Evolutionary conservation across 2,888 invertebrate genomes (phyloP).

Genomic region (Lithosia quadra): DNA sequence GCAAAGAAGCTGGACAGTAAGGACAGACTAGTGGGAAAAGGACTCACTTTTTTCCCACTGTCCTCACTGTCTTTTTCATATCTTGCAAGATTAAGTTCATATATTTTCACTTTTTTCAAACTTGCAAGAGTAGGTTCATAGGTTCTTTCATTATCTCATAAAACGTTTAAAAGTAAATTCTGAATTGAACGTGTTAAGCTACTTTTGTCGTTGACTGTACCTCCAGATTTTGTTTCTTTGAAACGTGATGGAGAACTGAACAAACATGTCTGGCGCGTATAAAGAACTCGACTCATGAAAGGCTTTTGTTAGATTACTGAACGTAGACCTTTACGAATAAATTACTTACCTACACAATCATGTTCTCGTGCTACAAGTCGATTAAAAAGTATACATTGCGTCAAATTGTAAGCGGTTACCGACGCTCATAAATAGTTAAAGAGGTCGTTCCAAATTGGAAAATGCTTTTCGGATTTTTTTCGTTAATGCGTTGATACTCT

Average conservation of each 20-base stretch:
- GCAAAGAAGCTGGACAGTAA: too few relatives aligned
- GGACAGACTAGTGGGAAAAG: too few relatives aligned
- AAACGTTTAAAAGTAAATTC: not conserved
- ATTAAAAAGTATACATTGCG: not conserved
- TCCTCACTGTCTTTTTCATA: too few relatives aligned
- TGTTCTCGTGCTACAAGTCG: constrained; percentile 5
- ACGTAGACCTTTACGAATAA: constrained; percentile 13
- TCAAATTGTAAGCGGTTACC: not conserved
- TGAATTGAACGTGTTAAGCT: not conserved
- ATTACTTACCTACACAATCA: constrained; percentile 13
- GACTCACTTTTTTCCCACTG: too few relatives aligned
- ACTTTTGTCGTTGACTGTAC: not conserved
- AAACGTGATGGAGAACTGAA: constrained; percentile 9
- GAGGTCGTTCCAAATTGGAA: not conserved
- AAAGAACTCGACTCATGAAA: constrained; percentile 10
- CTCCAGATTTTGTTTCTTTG: not conserved
- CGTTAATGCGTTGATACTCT: too few relatives aligned
- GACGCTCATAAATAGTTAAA: not conserved
- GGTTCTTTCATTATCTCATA: too few relatives aligned
- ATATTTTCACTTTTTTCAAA: too few relatives aligned
- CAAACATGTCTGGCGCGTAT: constrained; percentile 10
- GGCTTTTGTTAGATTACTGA: constrained; percentile 7
- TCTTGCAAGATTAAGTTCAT: too few relatives aligned
- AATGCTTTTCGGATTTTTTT: too few relatives aligned
- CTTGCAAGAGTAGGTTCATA: too few relatives aligned